phyloP scores from a whole-genome alignment of 2,888 invertebrate genomes.

The Parnassius apollo region DNA sequence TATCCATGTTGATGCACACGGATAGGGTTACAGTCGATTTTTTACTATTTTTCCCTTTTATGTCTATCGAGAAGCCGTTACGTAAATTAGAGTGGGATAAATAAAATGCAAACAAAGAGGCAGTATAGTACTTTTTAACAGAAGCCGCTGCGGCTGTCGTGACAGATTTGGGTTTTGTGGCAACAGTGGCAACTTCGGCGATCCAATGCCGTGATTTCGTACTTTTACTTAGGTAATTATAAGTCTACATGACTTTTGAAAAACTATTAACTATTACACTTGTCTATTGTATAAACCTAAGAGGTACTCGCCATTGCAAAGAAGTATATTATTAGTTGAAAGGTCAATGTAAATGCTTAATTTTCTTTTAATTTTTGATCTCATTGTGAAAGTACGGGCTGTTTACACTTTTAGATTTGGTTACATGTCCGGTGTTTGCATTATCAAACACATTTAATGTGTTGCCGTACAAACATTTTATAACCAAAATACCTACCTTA shows the following conservation, averaged over 20 bases:
- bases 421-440: background rate
- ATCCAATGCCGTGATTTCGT: background rate
- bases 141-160: background rate
- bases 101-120: no score
- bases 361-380: slow-evolving; percentile 31
- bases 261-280: no score
- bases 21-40: no score
- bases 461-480: background rate
- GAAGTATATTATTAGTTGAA: slow-evolving; percentile 18
- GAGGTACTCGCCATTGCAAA: slow-evolving; percentile 22
- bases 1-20: no score
- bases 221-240: background rate
- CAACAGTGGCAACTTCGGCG: background rate
- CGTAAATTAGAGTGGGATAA: no score
- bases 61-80: no score
- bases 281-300: slow-evolving; percentile 14
- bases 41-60: no score
- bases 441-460: background rate
- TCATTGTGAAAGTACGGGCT: slow-evolving; percentile 32
- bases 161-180: no score
- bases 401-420: slow-evolving; percentile 14
- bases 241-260: slow-evolving; percentile 2
- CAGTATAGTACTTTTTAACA: background rate
- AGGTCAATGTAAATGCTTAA: slow-evolving; percentile 39
- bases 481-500: background rate